Base-by-base conservation (phyloP, 1,140 invertebrate genomes). In the Drosophila watanabei region DNA sequence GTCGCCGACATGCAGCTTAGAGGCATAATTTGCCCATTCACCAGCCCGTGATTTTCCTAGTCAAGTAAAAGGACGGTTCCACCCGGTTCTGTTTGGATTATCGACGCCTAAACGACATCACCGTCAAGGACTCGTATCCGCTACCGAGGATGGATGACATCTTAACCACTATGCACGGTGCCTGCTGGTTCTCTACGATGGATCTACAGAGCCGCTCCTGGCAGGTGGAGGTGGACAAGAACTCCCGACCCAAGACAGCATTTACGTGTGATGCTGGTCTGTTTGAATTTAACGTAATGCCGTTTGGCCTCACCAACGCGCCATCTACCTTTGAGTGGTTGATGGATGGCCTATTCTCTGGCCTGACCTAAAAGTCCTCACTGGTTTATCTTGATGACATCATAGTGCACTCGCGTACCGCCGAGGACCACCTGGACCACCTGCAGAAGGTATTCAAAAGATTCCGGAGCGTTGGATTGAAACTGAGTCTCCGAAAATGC, bases 131-230 rank as follows among this genome's bases (percentile, higher is more conserved):
- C 43, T 46, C 43, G 5, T 95, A 94, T 82, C 94, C 95, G 0
- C 68, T 95, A 8, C 95, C 94, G 3, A 79, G 92, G 9, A 94
- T 95, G 7, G 93, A 94, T 5, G 59, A 63, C 30, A 65, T 65
- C 14, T 20, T 75, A 4, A 32, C 54, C 14, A 68, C 43, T 3
- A 37, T 61, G n/a, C 14, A 48, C 28, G 65, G 58, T 7, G 13
- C 32, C 5, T 10, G 16, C 7, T 65, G 61, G 60, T 72, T 72
- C 13, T 20, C 61, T 0, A 64, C 60, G 5, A 43, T 73, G 37
- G 57, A 43, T 10, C 30, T 75, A 13, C 56, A 68, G 8, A 61
- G 57, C 24, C 46, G 57, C 4, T 68, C 69, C 56, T 75, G 35
- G 35, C 54, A 73, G 20, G 32, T 68, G 24, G 39, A 69, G 28